A percentile compares a stretch with the other conserved stretches of the same genome.
phyloP scores from a whole-genome alignment of 1,140 invertebrate genomes.

The Streblospio benedicti region DNA sequence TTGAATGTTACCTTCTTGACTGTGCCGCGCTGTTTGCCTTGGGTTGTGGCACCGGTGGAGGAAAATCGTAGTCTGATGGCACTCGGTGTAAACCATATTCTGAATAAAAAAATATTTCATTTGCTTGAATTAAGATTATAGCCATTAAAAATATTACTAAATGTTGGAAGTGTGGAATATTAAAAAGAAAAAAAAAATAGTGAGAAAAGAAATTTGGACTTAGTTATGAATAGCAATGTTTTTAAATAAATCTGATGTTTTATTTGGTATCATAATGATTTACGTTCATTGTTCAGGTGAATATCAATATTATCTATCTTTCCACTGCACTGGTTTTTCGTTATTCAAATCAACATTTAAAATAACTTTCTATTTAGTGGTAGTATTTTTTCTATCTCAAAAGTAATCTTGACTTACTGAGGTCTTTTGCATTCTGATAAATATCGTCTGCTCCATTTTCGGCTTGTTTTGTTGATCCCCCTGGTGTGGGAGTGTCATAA shows the following conservation, averaged over 20 bases:
- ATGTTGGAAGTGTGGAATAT: background rate
- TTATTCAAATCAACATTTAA: background rate
- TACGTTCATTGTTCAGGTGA: no score
- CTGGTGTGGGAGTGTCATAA: constrained; percentile 13
- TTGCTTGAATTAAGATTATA: no score
- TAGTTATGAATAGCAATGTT: background rate
- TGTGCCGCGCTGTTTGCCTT: background rate
- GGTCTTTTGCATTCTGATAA: constrained; percentile 51
- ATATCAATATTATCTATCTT: background rate
- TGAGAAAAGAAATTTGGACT: background rate
- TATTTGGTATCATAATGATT: background rate
- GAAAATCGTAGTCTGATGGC: constrained; percentile 49
- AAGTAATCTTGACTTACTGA: background rate
- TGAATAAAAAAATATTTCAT: constrained; percentile 36
- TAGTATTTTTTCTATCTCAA: background rate
- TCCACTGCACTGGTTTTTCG: background rate
- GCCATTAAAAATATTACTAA: no score
- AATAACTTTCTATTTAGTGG: background rate
- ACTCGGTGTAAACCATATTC: constrained; percentile 20
- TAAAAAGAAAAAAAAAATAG: background rate
- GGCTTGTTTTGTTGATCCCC: constrained; percentile 32
- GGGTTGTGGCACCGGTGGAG: constrained; percentile 21
- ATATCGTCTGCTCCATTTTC: constrained; percentile 51
- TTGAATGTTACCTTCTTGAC: background rate
- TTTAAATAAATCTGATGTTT: background rate